These are phyloP conservation scores for Hippoglossus hippoglossus DNA, from an alignment of 2,797 vertebrate species.

Conservation along the genomic window DNA sequence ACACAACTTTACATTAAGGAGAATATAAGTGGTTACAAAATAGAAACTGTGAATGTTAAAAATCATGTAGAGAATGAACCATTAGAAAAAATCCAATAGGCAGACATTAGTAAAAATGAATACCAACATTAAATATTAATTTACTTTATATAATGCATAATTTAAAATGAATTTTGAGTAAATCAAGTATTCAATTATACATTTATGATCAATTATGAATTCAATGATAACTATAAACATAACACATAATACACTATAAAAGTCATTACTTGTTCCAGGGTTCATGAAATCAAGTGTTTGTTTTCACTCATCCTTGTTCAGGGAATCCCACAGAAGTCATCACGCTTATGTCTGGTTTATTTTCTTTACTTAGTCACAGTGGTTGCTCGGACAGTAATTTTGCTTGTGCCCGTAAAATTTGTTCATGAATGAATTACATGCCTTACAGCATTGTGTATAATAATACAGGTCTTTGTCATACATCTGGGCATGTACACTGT, in stretches of 20 bases:
- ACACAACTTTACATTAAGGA: neutral
- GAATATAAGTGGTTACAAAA: neutral
- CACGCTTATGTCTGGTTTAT: neutral
- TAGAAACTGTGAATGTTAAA: neutral
- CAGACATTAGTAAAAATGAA: neutral
- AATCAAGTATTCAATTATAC: too few species aligned
- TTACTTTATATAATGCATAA: neutral
- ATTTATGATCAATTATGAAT: too few species aligned
- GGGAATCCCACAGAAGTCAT: constrained; percentile 4
- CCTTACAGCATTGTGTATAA: neutral
- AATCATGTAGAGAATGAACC: neutral
- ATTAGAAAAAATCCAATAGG: neutral
- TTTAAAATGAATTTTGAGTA: neutral
- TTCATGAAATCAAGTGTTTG: constrained; percentile 8
- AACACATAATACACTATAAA: neutral
- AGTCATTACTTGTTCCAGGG: neutral
- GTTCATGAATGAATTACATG: neutral
- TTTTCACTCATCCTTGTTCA: constrained; percentile 24
- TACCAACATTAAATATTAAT: too few species aligned
- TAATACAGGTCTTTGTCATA: neutral
- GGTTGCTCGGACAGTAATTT: neutral
- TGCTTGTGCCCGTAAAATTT: neutral
- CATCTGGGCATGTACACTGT: neutral
- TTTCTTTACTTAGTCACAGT: constrained; percentile 16
- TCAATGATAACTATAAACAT: too few species aligned